Evolutionary conservation across 1,140 invertebrate species (phyloP).

Genomic region (Drosophila sucinea): DNA sequence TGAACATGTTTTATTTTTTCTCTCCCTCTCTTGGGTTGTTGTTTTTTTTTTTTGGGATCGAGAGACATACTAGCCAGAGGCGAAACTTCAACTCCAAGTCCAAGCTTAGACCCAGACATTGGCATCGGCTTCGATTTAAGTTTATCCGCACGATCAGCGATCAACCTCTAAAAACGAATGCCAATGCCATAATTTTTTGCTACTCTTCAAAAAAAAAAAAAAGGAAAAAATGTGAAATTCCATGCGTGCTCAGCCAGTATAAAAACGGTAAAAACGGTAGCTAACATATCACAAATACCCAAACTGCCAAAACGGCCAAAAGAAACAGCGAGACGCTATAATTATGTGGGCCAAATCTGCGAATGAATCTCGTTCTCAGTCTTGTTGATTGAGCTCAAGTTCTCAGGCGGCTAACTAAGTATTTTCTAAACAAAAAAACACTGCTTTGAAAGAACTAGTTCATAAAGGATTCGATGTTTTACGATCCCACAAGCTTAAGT

Average conservation of each 20-base stretch:
- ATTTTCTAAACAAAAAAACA: background rate
- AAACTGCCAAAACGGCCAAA: background rate
- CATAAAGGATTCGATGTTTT: too few relatives aligned
- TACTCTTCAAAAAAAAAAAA: slow-evolving; percentile 2
- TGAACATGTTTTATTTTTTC: slow-evolving; percentile 55
- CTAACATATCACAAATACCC: slow-evolving; percentile 19
- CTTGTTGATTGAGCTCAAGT: background rate
- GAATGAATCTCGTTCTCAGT: slow-evolving; percentile 4
- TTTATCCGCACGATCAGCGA: slow-evolving; percentile 77
- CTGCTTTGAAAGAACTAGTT: background rate
- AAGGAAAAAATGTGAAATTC: slow-evolving; percentile 45
- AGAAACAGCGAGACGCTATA: slow-evolving; percentile 55
- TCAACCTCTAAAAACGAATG: slow-evolving; percentile 49
- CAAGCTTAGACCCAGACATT: slow-evolving; percentile 15
- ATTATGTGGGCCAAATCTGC: slow-evolving; percentile 38
- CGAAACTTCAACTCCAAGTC: slow-evolving; percentile 41
- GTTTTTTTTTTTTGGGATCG: slow-evolving; percentile 50
- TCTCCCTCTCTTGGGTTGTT: background rate
- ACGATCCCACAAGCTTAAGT: too few relatives aligned
- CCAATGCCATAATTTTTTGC: slow-evolving; percentile 70
- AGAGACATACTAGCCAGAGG: slow-evolving; percentile 76
- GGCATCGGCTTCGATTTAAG: slow-evolving; percentile 69
- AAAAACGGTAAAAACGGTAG: slow-evolving; percentile 72
- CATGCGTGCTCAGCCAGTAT: slow-evolving; percentile 67
- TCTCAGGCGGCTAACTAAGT: background rate